A percentile compares a stretch with the other conserved stretches of the same genome.
These are phyloP conservation scores for Pavo muticus DNA, from an alignment of 2,113 vertebrate species.

Conservation along the genomic window DNA sequence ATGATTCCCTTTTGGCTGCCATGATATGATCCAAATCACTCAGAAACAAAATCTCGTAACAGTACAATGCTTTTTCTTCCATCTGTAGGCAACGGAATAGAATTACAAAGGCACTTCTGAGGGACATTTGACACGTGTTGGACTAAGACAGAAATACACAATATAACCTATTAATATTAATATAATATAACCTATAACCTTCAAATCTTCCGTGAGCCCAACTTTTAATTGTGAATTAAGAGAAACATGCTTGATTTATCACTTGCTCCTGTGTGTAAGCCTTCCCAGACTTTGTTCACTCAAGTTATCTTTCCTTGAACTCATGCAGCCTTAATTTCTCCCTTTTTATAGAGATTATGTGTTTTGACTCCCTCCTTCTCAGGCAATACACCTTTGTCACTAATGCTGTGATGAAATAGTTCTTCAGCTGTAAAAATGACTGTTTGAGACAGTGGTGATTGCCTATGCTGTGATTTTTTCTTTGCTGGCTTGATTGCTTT, in stretches of 20 bases:
- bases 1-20: background rate
- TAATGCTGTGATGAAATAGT: background rate
- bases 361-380: background rate
- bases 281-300: fast-evolving
- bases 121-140: background rate
- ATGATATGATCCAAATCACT: background rate
- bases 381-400: background rate
- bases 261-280: background rate
- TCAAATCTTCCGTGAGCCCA: background rate
- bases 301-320: background rate
- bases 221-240: background rate
- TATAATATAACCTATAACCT: background rate
- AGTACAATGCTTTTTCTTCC: background rate
- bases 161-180: no score
- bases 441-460: background rate
- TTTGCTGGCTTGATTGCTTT: background rate
- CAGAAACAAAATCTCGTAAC: background rate
- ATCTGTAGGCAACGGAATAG: background rate
- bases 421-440: background rate
- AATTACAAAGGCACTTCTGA: background rate
- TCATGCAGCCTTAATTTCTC: background rate
- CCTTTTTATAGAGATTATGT: background rate
- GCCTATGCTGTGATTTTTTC: background rate
- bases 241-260: background rate
- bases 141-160: background rate